Evolutionary conservation across 1,140 invertebrate species (phyloP).

Genomic region (Nymphalis io): DNA sequence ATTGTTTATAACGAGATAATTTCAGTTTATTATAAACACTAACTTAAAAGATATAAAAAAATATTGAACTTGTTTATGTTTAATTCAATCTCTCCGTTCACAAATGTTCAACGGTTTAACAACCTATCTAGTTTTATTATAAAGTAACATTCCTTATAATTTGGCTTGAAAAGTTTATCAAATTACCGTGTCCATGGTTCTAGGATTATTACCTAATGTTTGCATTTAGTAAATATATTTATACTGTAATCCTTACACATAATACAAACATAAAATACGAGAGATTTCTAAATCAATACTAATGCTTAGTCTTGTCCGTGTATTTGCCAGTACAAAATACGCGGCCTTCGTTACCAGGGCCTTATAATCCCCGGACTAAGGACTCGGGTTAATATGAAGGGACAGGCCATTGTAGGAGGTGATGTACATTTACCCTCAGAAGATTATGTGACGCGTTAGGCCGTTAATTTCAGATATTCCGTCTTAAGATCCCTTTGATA

Average conservation of each 20-base stretch:
- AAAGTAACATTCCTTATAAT: too few relatives aligned
- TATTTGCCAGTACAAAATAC: conserved; percentile 42
- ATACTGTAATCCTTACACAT: background rate
- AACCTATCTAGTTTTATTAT: too few relatives aligned
- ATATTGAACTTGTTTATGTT: too few relatives aligned
- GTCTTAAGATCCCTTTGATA: conserved; percentile 41
- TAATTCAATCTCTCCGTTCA: too few relatives aligned
- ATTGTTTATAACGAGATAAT: too few relatives aligned
- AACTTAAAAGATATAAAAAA: too few relatives aligned
- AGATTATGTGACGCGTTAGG: conserved; percentile 53
- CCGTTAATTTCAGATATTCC: conserved; percentile 59
- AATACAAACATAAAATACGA: background rate
- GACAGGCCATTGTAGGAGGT: conserved; percentile 59
- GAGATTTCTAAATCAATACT: conserved; percentile 8
- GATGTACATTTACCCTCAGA: conserved; percentile 54
- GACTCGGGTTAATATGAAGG: conserved; percentile 62
- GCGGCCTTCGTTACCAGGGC: conserved; percentile 49
- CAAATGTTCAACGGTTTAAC: too few relatives aligned
- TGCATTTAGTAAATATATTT: too few relatives aligned
- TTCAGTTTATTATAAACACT: too few relatives aligned
- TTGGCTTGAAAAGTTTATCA: too few relatives aligned
- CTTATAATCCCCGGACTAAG: conserved; percentile 55
- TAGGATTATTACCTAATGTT: too few relatives aligned
- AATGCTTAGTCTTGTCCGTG: conserved; percentile 36
- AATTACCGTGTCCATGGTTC: too few relatives aligned